Conservation (phyloP, 2,888 invertebrate species). For the Troides oblongomaculatus region DNA sequence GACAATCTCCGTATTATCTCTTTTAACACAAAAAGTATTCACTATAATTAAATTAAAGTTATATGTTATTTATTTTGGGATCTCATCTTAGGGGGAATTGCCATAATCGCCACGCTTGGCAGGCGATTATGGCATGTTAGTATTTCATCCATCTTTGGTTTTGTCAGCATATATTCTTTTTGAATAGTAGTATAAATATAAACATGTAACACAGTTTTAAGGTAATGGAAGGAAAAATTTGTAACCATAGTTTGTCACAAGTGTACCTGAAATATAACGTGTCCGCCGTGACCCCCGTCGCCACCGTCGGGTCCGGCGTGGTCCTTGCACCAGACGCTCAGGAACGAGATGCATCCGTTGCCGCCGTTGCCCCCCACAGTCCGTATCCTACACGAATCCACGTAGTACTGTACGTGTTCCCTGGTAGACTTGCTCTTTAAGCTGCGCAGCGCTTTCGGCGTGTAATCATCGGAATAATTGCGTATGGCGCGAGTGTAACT, state of each 20-base stretch:
- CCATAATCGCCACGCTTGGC: too few relatives aligned
- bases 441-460: constrained; percentile 63
- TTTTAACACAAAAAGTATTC: too few relatives aligned
- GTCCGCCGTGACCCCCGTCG: constrained; percentile 97
- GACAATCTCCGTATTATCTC: too few relatives aligned
- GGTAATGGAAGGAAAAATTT: too few relatives aligned
- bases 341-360: constrained; percentile 93
- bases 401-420: constrained; percentile 80
- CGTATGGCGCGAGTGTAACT: constrained; percentile 35
- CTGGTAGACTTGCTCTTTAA: constrained; percentile 65
- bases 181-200: too few relatives aligned
- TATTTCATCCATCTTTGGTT: too few relatives aligned
- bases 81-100: too few relatives aligned
- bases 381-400: constrained; percentile 84
- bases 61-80: too few relatives aligned
- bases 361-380: constrained; percentile 94
- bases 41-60: too few relatives aligned
- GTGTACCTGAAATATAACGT: constrained; percentile 86
- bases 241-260: not conserved
- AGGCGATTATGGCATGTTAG: too few relatives aligned
- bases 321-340: constrained; percentile 90
- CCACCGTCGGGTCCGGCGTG: constrained; percentile 97
- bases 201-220: too few relatives aligned
- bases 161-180: too few relatives aligned
- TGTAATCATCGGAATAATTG: constrained; percentile 48